Percentiles rank a stretch among this genome's conserved stretches.
phyloP scores from a whole-genome alignment of 1,140 invertebrate genomes.

The Maconellicoccus hirsutus region DNA sequence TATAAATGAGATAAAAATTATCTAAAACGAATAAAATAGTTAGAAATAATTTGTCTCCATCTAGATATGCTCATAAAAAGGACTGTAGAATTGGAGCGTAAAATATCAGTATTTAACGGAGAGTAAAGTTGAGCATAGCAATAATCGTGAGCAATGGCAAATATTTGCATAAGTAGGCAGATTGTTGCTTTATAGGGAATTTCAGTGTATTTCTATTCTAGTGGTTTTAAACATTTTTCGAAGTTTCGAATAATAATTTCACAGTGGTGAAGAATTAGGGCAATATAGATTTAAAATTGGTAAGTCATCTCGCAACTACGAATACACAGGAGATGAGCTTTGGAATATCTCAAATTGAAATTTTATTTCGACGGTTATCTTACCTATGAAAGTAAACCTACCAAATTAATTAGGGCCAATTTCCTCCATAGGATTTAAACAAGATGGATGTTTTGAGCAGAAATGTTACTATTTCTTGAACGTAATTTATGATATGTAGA shows the following conservation, averaged over 20 bases:
- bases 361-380: too few species aligned
- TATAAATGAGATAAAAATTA: neutral
- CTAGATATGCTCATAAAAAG: neutral
- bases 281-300: too few species aligned
- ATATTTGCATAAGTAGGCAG: neutral
- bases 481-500: neutral
- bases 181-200: neutral
- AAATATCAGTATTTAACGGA: slow-evolving; percentile 4
- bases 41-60: neutral
- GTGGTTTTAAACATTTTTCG: neutral
- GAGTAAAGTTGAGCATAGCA: neutral
- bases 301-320: too few species aligned
- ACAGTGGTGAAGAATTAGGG: too few species aligned
- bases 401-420: too few species aligned
- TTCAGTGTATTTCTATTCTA: neutral
- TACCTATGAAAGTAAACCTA: too few species aligned
- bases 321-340: too few species aligned
- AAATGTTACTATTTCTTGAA: neutral
- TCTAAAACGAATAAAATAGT: neutral
- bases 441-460: neutral
- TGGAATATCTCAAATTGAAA: too few species aligned
- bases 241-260: too few species aligned
- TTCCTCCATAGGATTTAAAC: too few species aligned
- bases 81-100: neutral
- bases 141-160: neutral